Evolutionary conservation across 2,113 vertebrate species (phyloP).

Genomic region (Gallinago media): DNA sequence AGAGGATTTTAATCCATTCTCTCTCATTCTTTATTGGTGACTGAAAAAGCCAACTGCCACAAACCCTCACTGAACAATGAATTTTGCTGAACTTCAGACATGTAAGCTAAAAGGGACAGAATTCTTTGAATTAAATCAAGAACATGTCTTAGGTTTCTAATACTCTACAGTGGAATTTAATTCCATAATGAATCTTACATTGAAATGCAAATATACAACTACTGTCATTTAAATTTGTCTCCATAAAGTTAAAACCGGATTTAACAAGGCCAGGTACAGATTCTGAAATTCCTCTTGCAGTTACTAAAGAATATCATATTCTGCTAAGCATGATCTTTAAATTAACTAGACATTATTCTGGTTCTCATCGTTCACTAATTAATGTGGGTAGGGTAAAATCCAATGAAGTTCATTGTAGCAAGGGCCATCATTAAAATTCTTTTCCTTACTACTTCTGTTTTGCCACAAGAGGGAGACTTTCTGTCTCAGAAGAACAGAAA

Average conservation of each 20-base stretch:
- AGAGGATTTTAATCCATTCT: background rate
- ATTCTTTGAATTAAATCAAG: background rate
- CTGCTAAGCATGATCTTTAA: background rate
- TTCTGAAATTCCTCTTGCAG: background rate
- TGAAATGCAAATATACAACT: background rate
- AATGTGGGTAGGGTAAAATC: background rate
- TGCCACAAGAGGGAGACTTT: conserved; percentile 64
- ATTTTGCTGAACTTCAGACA: background rate
- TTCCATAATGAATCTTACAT: background rate
- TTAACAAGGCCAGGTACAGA: background rate
- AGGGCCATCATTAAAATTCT: background rate
- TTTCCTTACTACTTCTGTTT: background rate
- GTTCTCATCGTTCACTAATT: background rate
- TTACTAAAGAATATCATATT: background rate
- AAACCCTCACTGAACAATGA: background rate
- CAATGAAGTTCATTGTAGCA: background rate
- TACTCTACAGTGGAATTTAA: background rate
- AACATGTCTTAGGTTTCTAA: background rate
- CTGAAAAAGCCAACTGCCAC: background rate
- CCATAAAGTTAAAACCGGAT: background rate
- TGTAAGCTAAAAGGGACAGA: background rate
- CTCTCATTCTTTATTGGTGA: background rate
- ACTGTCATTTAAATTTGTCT: background rate
- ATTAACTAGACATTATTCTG: background rate
- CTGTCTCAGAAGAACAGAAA: background rate